These are phyloP conservation scores for Babyrousa celebensis DNA, from an alignment of 2,797 vertebrate genomes.

Conservation along the genomic window DNA sequence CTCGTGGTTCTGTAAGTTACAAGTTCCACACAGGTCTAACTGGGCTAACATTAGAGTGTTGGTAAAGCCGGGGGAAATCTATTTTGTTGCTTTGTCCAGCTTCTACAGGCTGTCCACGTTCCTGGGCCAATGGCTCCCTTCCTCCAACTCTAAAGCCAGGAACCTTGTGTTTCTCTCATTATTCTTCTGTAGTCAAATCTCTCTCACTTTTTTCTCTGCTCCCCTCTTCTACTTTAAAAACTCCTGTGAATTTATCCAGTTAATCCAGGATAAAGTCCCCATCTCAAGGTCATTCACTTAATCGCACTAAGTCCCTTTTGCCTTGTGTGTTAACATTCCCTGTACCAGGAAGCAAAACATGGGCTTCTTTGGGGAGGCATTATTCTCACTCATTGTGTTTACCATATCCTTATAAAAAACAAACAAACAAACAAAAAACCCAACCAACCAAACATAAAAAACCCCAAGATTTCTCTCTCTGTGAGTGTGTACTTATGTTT, in stretches of 20 bases:
- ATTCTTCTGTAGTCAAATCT: background rate
- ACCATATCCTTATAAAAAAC: background rate
- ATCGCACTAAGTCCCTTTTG: background rate
- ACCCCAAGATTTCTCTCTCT: background rate
- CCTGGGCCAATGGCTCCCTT: background rate
- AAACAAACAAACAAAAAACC: no score
- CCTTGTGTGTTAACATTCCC: background rate
- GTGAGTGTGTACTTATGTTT: background rate
- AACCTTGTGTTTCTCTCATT: background rate
- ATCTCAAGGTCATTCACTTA: background rate
- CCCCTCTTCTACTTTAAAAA: constrained; percentile 12
- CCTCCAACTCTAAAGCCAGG: background rate
- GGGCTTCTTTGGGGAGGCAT: background rate
- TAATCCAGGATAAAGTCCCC: background rate
- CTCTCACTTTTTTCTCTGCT: background rate
- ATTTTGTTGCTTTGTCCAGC: background rate
- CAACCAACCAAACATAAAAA: no score
- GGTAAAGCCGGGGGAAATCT: background rate
- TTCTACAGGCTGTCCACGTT: background rate
- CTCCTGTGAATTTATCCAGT: background rate
- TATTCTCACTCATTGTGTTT: background rate
- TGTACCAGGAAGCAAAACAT: background rate
- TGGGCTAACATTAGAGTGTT: background rate
- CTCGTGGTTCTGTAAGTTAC: background rate
- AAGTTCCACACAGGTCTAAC: background rate